Evolutionary conservation across 2,113 vertebrate species (phyloP).

Genomic region (Arizona elegans): DNA sequence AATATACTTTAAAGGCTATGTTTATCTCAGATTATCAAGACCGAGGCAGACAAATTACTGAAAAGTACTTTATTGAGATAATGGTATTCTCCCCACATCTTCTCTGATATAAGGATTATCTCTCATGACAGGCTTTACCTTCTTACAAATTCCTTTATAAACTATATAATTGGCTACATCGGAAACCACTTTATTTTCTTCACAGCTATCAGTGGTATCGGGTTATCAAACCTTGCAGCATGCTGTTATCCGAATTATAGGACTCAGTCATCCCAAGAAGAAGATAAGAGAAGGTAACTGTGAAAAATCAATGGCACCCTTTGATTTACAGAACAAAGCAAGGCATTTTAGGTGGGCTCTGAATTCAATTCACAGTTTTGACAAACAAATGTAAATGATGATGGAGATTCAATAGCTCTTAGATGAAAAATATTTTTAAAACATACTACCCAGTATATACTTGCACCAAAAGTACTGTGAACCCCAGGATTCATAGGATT

Average conservation of each 20-base stretch:
- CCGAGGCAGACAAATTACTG: neutral
- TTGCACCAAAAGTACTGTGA: neutral
- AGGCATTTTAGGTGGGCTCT: neutral
- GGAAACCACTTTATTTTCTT: neutral
- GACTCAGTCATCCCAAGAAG: neutral
- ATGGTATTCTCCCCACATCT: neutral
- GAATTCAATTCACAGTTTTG: neutral
- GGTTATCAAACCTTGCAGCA: neutral
- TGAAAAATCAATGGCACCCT: neutral
- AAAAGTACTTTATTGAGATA: neutral
- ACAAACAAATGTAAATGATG: neutral
- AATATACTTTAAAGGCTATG: neutral
- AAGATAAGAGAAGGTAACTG: neutral
- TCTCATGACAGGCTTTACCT: neutral
- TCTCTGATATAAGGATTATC: neutral
- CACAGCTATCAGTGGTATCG: neutral
- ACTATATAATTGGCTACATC: neutral
- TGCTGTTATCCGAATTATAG: neutral
- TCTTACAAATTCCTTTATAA: neutral
- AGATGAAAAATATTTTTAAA: neutral
- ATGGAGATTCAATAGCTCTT: neutral
- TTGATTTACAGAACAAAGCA: neutral
- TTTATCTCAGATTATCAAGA: neutral
- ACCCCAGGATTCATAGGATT: neutral
- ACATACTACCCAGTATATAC: neutral